These are phyloP conservation scores for Erebia aethiops DNA, from an alignment of 2,888 invertebrate species.

Conservation along the genomic window DNA sequence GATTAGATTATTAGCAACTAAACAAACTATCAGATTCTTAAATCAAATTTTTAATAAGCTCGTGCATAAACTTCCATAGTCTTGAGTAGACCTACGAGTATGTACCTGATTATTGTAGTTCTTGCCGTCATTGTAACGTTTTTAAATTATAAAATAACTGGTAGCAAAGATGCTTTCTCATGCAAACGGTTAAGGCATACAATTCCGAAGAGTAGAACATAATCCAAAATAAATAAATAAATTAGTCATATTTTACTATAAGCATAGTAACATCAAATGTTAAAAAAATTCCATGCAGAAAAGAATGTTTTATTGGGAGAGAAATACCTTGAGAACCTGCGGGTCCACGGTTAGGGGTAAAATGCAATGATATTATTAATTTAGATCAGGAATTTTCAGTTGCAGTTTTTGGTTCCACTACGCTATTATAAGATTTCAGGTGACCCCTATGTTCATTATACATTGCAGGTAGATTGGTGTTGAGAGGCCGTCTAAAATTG, in stretches of 20 bases:
- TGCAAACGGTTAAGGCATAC: conserved; percentile 37
- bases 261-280: conserved; percentile 42
- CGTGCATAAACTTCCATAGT: conserved; percentile 29
- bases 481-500: conserved; percentile 62
- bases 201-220: conserved; percentile 22
- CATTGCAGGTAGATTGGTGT: conserved; percentile 51
- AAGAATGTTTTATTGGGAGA: conserved; percentile 78
- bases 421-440: conserved; percentile 60
- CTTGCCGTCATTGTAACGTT: conserved; percentile 6
- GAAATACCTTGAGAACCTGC: conserved; percentile 85
- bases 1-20: conserved; percentile 20
- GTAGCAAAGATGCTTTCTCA: conserved; percentile 37
- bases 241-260: conserved; percentile 48
- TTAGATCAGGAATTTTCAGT: conserved; percentile 71
- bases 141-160: conserved; percentile 22
- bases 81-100: conserved; percentile 19
- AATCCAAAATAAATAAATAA: conserved; percentile 30
- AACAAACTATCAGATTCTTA: conserved; percentile 22
- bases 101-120: conserved; percentile 10
- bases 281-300: conserved; percentile 71
- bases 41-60: conserved; percentile 32
- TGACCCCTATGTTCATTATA: conserved; percentile 69
- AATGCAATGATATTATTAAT: conserved; percentile 80
- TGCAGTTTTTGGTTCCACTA: conserved; percentile 59
- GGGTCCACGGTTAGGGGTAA: conserved; percentile 80